Base-by-base conservation (phyloP, 2,888 invertebrate species). In the Cosmia pyralina region DNA sequence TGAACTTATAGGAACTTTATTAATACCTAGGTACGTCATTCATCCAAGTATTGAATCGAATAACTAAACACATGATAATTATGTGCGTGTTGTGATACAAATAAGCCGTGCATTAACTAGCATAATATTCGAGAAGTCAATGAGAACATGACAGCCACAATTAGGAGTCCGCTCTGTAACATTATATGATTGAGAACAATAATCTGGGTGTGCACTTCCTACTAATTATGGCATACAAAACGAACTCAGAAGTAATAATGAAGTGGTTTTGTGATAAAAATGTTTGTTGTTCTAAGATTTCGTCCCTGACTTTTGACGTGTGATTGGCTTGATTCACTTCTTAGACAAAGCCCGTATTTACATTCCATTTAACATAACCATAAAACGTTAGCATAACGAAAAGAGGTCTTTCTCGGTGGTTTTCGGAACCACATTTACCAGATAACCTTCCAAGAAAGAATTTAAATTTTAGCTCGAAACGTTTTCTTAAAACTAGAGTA, bases 111-210 rank as follows among this genome's bases (percentile, higher is more conserved):
- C 60, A 50, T 57, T 53, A 55, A 66, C 10, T 62, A 50, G 48
- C 13, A 44, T 62, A 65, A 59, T 72, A 77, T 77, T 71, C 58
- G 22, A 76, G 69, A 79, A n/a, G 17, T 63, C 59, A 55, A 86
- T 78, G 63, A 81, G 82, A 84, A 84, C 70, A 67, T 76, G 81
- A 86, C 69, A 69, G 58, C n/a, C 75, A 28, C 57, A 75, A 86
- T 74, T 70, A 84, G 22, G 28, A 64, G 52, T 53, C 48, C 2
- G n/a, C 58, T 72, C 48, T 71, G 83, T 57, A 75, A 83, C 72
- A 63, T 78, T 53, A 66, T 68, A 72, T 70, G 72, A 73, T 69
- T 69, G 74, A 69, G 59, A 67, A 71, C 50, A 85, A 85, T 73
- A 71, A 79, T 77, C 68, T 75, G 60, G 50, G 60, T 74, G 69